These are phyloP conservation scores for Nilaparvata lugens DNA, from an alignment of 1,140 invertebrate species.

Conservation along the genomic window DNA sequence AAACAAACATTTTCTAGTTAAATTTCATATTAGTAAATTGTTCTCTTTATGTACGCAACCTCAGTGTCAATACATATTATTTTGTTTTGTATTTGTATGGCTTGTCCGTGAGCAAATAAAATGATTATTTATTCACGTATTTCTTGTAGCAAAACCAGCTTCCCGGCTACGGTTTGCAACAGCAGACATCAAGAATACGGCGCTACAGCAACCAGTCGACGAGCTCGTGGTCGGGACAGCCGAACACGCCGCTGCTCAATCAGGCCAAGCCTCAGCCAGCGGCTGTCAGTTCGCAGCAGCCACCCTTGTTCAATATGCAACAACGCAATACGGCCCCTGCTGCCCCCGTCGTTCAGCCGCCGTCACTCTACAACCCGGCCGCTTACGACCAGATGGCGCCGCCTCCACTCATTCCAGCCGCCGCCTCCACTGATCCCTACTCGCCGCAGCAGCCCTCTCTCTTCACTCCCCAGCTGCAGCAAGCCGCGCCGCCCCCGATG, in stretches of 20 bases:
- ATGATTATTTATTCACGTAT: background rate
- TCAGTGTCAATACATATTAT: background rate
- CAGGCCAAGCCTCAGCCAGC: background rate
- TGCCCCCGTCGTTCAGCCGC: background rate
- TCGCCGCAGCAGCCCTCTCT: background rate
- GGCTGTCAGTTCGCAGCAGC: background rate
- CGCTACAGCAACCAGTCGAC: no score
- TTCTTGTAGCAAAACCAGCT: background rate
- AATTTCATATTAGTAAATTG: no score
- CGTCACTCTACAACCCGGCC: no score
- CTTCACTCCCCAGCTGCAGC: conserved; percentile 28
- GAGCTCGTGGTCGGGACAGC: background rate
- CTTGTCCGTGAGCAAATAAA: no score
- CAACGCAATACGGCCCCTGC: background rate
- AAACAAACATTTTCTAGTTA: no score
- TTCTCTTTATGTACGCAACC: background rate
- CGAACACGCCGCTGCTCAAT: background rate
- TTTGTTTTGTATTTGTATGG: background rate
- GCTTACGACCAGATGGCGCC: background rate
- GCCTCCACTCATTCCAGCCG: conserved; percentile 11
- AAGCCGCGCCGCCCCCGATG: conserved; percentile 1
- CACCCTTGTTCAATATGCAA: background rate
- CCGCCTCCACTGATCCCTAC: conserved; percentile 1
- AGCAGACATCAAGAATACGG: no score
- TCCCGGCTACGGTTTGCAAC: no score